A percentile compares a stretch with the other conserved stretches of the same genome.
These are phyloP conservation scores for Chloroclystis v-ata DNA, from an alignment of 2,888 invertebrate genomes.

Conservation along the genomic window DNA sequence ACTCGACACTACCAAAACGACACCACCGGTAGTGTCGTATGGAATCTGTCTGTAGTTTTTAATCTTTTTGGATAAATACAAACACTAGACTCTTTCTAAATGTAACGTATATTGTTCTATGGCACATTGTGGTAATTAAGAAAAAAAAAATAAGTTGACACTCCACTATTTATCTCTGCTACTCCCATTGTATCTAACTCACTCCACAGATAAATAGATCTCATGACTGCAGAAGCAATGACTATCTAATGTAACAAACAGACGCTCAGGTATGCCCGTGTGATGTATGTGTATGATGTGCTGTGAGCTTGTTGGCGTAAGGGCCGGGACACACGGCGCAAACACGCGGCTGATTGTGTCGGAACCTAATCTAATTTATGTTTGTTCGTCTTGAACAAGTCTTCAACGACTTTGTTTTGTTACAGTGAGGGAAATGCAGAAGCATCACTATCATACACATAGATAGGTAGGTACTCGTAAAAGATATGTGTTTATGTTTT, in stretches of 20 bases:
- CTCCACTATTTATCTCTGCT: too few relatives aligned
- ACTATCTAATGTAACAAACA: constrained; percentile 13
- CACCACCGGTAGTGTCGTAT: too few relatives aligned
- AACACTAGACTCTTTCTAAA: too few relatives aligned
- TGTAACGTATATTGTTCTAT: too few relatives aligned
- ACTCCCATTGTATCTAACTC: too few relatives aligned
- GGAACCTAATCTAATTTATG: constrained; percentile 73
- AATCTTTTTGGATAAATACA: too few relatives aligned
- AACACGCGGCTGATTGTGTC: constrained; percentile 60
- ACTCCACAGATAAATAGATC: not conserved
- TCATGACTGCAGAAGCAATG: constrained; percentile 9
- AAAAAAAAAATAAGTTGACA: too few relatives aligned
- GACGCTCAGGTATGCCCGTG: constrained; percentile 1
- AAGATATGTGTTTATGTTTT: too few relatives aligned
- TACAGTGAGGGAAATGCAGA: constrained; percentile 17
- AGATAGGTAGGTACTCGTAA: too few relatives aligned
- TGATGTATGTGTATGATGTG: constrained; percentile 3
- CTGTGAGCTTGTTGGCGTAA: constrained; percentile 11
- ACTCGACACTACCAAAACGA: too few relatives aligned
- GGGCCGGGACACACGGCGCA: constrained; percentile 31
- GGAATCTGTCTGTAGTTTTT: too few relatives aligned
- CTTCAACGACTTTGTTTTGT: constrained; percentile 26
- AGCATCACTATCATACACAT: not conserved
- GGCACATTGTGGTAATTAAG: too few relatives aligned
- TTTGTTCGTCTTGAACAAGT: constrained; percentile 65